Base-by-base conservation (phyloP, 2,113 vertebrate species). In the Corythornis cristatus region DNA sequence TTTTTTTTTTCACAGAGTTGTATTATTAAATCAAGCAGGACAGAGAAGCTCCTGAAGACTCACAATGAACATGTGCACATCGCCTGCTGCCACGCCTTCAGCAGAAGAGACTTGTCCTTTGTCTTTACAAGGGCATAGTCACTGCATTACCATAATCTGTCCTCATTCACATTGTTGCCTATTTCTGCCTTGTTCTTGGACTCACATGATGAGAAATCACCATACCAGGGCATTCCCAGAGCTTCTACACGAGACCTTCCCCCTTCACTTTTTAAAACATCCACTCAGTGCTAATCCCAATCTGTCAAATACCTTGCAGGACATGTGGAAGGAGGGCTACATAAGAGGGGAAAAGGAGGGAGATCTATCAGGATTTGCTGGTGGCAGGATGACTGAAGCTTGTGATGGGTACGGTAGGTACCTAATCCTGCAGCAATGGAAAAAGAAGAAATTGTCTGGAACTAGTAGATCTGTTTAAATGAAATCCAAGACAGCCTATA, bases 241-340 rank as follows among this genome's bases (percentile, higher is more conserved):
- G 15, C 31, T 87, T 80, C 64, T 42, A 20, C 46, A 25, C 42
- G 57, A 71, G 6, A 11, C 11, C 28, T 51, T 5, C 28, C 31
- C 9, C 0, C 13, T 57, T 58, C 10, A 31, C 13, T 58, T 64
- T 40, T 37, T 48, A 9, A 72, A 83, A 37, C 8, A 35, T 13
- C 25, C n/a, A 21, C 20, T 53, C 67, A 37, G 11, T 48, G 16
- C 29, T 64, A 33, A 64, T 37, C 53, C 19, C 10, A 48, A 11
- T 4, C 4, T 3, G 11, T 58, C 18, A 29, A 57, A 72, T 29
- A 40, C 26, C 61, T 53, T 1, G 0, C 9, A 60, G 33, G 18
- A 73, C n/a, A 40, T 1, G 1, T 9, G 46, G 51, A 80, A 85
- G n/a, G 21, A 54, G 8, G 17, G 15, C 19, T 26, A 7, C 7